Evolutionary conservation across 1,140 invertebrate species (phyloP).

Genomic region (Bilobella aurantiaca): DNA sequence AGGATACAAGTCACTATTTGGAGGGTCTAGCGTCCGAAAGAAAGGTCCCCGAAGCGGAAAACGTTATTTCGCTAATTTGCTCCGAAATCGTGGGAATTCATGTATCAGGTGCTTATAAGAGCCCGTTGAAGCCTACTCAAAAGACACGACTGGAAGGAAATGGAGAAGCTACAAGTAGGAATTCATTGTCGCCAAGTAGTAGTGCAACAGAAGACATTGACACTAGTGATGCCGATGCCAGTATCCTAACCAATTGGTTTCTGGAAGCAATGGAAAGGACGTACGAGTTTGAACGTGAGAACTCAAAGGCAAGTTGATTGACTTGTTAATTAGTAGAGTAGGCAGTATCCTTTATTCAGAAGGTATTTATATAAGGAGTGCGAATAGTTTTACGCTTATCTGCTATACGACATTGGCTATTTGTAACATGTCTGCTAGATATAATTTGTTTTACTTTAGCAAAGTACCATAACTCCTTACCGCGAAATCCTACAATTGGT

Average conservation of each 20-base stretch:
- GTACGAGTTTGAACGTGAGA: constrained; percentile 38
- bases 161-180: neutral
- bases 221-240: neutral
- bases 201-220: neutral
- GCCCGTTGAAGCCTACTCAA: neutral
- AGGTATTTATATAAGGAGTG: neutral
- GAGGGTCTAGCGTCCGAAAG: constrained; percentile 29
- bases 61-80: neutral
- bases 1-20: neutral
- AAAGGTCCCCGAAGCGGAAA: neutral
- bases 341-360: constrained; percentile 8
- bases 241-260: constrained; percentile 24
- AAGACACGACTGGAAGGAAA: neutral
- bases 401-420: neutral
- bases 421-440: constrained; percentile 4
- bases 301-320: constrained; percentile 52
- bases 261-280: constrained; percentile 28
- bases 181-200: neutral
- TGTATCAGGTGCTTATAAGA: neutral
- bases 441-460: constrained; percentile 39
- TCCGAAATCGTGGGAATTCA: neutral
- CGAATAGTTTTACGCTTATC: no score
- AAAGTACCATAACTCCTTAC: constrained; percentile 49
- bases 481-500: constrained; percentile 48
- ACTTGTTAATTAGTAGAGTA: neutral